These are phyloP conservation scores for Sturmia bella DNA, from an alignment of 2,888 invertebrate genomes.

Conservation along the genomic window DNA sequence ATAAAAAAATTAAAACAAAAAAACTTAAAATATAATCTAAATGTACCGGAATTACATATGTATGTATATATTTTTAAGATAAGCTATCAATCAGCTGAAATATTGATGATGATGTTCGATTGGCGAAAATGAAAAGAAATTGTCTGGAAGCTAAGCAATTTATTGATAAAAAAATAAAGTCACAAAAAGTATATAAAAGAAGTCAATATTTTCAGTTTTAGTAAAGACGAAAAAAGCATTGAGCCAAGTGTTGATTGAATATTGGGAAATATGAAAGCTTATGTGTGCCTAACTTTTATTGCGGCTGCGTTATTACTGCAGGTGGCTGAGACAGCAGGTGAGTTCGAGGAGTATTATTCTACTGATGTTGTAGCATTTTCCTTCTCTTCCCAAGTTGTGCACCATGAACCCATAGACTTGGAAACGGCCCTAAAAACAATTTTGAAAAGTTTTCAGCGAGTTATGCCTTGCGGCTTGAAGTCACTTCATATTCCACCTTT, in stretches of 20 bases:
- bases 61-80: neutral
- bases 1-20: no score
- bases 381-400: no score
- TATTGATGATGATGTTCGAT: no score
- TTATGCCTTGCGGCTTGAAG: constrained; percentile 76
- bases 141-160: constrained; percentile 13
- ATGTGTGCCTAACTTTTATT: neutral
- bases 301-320: constrained; percentile 19
- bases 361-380: no score
- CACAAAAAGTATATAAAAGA: constrained; percentile 15
- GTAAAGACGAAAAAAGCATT: neutral
- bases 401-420: constrained; percentile 67
- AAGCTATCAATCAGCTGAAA: neutral
- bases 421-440: constrained; percentile 71
- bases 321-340: constrained; percentile 65
- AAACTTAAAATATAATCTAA: neutral
- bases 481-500: constrained; percentile 72
- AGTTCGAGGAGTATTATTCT: constrained; percentile 11
- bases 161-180: constrained; percentile 1
- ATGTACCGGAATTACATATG: neutral
- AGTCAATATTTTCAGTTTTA: neutral
- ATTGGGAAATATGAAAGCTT: constrained; percentile 16
- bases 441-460: constrained; percentile 70
- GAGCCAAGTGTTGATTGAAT: neutral
- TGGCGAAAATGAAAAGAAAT: neutral